Evolutionary conservation across 2,888 invertebrate genomes (phyloP), one percentile per base, ranked within the genome.

Genomic region (Pardosa pseudoannulata): DNA sequence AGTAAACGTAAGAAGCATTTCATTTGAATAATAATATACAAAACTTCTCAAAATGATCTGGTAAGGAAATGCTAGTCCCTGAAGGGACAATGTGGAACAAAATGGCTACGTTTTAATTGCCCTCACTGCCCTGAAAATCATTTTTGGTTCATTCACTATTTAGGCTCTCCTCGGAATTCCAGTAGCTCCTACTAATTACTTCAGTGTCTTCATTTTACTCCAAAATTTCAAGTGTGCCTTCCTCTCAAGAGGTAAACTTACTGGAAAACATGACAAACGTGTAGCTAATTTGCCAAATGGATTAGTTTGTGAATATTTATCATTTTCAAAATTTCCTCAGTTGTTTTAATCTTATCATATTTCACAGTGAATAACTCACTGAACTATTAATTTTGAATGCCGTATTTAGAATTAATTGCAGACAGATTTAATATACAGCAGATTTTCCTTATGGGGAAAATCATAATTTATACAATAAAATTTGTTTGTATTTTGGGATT

Each of bases 71-170:
- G n/a, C n/a, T n/a, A n/a, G n/a, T n/a, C n/a, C n/a, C n/a, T n/a
- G n/a, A n/a, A n/a, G n/a, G n/a, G n/a, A n/a, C n/a, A n/a, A n/a
- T n/a, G n/a, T 46, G 56, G 56, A 23, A 23, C 23, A 56, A 56
- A 56, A 7, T 16, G 23, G 19, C 56, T 16, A 56, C 56, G 23
- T n/a, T 56, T 23, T 56, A 56, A 56, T 56, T 56, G 23, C 6
- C 23, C 56, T 56, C 16, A 16, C 6, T 2, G 9, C 16, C 16
- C 16, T 46, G 16, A 46, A 56, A 56, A 23, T 56, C 39, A 23
- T 68, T 39, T 68, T 39, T 68, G 39, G 68, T 68, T 68, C 39
- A 68, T 23, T 68, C 39, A 16, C 19, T 56, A 68, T n/a, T 23
- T 68, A 68, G 19, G 27, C 6, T 13, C 68, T 67, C 23, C 23